Percentiles rank a stretch among this genome's conserved stretches.
Conservation (phyloP, 2,797 vertebrate genomes). For the Phrynocephalus guinanensis region DNA sequence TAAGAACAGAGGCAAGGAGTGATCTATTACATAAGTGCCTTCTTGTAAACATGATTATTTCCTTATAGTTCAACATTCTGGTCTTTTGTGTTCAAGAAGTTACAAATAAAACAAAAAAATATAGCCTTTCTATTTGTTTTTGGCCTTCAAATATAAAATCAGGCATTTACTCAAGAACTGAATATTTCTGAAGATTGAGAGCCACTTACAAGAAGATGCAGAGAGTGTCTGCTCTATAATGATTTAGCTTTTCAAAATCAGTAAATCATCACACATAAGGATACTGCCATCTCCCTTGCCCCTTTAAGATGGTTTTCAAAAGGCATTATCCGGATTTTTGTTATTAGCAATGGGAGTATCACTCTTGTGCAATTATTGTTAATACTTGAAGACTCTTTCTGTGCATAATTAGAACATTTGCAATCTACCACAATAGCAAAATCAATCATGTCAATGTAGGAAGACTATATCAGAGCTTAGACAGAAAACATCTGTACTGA, state of each 20-base stretch:
- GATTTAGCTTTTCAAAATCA: slow-evolving; percentile 52
- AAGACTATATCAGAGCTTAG: background rate
- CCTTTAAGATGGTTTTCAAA: slow-evolving; percentile 27
- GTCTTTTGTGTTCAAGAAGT: slow-evolving; percentile 14
- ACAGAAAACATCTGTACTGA: background rate
- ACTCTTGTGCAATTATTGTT: slow-evolving; percentile 34
- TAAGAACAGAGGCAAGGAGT: background rate
- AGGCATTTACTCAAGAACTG: slow-evolving; percentile 19
- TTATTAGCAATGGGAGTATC: slow-evolving; percentile 49
- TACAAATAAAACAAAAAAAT: slow-evolving; percentile 9
- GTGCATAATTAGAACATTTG: slow-evolving; percentile 49
- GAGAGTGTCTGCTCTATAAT: slow-evolving; percentile 38
- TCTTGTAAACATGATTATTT: slow-evolving; percentile 25
- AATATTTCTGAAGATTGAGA: slow-evolving; percentile 44
- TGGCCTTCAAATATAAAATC: slow-evolving; percentile 14
- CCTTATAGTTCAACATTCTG: slow-evolving; percentile 31
- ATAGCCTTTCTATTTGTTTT: slow-evolving; percentile 34
- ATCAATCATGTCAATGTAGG: background rate
- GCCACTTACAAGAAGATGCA: slow-evolving; percentile 39
- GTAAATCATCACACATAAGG: slow-evolving; percentile 32
- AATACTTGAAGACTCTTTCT: slow-evolving; percentile 44
- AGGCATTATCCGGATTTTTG: slow-evolving; percentile 39
- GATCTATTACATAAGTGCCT: slow-evolving; percentile 20
- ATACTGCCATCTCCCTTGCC: slow-evolving; percentile 37
- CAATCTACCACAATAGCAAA: slow-evolving; percentile 37